Evolutionary conservation across 2,797 vertebrate species (phyloP).

Genomic region (Xerus rutilus): DNA sequence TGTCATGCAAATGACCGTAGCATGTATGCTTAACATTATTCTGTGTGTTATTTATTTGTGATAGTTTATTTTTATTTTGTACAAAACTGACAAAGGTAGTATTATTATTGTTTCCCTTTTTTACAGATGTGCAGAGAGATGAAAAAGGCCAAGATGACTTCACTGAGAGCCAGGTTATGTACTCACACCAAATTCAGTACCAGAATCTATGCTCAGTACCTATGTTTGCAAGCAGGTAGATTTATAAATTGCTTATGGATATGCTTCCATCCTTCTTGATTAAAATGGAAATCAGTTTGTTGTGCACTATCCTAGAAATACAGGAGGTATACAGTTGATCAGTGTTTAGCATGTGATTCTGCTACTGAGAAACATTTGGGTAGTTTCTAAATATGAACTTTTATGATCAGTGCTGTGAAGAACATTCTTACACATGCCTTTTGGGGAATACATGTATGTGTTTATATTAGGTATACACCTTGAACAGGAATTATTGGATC

Average conservation of each 20-base stretch:
- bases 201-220: neutral
- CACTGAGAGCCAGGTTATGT: neutral
- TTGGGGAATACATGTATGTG: neutral
- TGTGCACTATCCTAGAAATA: neutral
- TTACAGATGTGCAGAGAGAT: neutral
- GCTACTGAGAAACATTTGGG: neutral
- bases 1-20: neutral
- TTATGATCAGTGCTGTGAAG: neutral
- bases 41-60: neutral
- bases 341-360: neutral
- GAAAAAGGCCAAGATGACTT: neutral
- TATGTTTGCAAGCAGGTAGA: neutral
- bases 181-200: neutral
- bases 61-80: neutral
- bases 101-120: neutral
- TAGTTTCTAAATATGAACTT: constrained; percentile 27
- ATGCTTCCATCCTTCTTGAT: neutral
- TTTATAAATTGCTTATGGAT: neutral
- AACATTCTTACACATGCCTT: neutral
- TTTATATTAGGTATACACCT: neutral
- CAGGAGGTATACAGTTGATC: neutral
- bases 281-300: neutral
- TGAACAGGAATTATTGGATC: neutral
- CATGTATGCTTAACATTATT: neutral
- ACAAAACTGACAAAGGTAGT: neutral